Percentiles rank a stretch among this genome's conserved stretches.
phyloP scores from a whole-genome alignment of 2,888 invertebrate genomes.

The Parascotia fuliginaria region DNA sequence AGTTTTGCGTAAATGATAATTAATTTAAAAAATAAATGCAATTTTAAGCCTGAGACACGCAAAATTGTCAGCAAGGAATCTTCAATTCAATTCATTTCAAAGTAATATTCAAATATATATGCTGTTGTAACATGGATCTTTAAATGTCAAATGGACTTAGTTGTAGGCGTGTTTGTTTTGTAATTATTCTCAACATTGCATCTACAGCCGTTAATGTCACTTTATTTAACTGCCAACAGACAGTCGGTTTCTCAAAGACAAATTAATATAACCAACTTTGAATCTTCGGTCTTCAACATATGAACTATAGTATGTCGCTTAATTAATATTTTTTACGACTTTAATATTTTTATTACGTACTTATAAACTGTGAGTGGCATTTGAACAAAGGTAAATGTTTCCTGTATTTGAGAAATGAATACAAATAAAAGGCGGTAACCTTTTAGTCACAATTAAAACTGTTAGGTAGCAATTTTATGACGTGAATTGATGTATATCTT shows the following conservation, averaged over 20 bases:
- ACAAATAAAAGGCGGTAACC: constrained; percentile 60
- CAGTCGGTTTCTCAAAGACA: constrained; percentile 29
- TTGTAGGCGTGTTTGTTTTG: no score
- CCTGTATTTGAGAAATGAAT: constrained; percentile 62
- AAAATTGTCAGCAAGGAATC: no score
- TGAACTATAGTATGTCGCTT: constrained; percentile 22
- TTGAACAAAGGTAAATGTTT: constrained; percentile 68
- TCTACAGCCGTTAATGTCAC: constrained; percentile 18
- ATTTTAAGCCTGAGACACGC: no score
- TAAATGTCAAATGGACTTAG: no score
- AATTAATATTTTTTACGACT: constrained; percentile 34
- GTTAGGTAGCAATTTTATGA: constrained; percentile 26
- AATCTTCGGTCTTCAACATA: constrained; percentile 18
- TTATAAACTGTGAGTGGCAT: constrained; percentile 57
- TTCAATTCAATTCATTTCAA: no score
- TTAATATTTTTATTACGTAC: constrained; percentile 43
- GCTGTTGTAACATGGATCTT: no score
- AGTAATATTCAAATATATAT: no score
- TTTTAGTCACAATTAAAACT: constrained; percentile 35
- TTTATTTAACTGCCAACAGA: constrained; percentile 7
- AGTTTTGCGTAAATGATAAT: no score
- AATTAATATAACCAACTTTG: constrained; percentile 27
- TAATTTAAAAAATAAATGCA: no score
- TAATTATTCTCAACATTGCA: neutral
- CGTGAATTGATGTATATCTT: constrained; percentile 12